Percentiles rank a stretch among this genome's conserved stretches.
phyloP scores from a whole-genome alignment of 2,888 invertebrate genomes.

The Iphiclides podalirius region DNA sequence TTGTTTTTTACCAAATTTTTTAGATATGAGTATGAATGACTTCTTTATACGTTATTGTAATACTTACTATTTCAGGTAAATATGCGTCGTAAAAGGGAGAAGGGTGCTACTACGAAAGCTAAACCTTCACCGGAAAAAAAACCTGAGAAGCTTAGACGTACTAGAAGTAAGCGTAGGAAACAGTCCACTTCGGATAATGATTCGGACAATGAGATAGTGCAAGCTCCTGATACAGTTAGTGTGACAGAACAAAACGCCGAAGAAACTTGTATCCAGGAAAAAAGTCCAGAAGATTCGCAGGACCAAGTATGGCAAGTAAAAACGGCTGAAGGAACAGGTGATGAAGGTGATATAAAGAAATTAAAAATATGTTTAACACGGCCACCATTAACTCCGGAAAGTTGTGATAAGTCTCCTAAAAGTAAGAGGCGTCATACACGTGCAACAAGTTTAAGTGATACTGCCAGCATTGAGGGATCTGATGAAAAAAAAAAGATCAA shows the following conservation, averaged over 20 bases:
- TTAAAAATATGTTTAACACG: conserved; percentile 82
- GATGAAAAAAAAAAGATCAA: conserved; percentile 70
- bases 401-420: conserved; percentile 71
- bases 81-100: conserved; percentile 90
- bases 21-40: too few species aligned
- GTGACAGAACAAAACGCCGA: conserved; percentile 49
- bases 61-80: conserved; percentile 35
- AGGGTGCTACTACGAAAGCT: conserved; percentile 81
- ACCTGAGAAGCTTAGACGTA: conserved; percentile 74
- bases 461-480: conserved; percentile 60
- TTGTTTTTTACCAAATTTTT: neutral
- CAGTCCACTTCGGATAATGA: conserved; percentile 78
- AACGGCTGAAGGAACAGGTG: conserved; percentile 65
- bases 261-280: conserved; percentile 50
- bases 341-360: conserved; percentile 81
- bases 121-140: conserved; percentile 84
- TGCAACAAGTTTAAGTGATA: conserved; percentile 73
- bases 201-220: conserved; percentile 57
- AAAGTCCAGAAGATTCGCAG: conserved; percentile 56
- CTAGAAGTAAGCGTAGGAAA: conserved; percentile 77
- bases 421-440: conserved; percentile 74
- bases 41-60: too few species aligned
- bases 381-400: conserved; percentile 76
- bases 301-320: conserved; percentile 79
- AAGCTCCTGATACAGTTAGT: conserved; percentile 39